Evolutionary conservation across 1,140 invertebrate species (phyloP).

Genomic region (Lutraria rhynchaena): DNA sequence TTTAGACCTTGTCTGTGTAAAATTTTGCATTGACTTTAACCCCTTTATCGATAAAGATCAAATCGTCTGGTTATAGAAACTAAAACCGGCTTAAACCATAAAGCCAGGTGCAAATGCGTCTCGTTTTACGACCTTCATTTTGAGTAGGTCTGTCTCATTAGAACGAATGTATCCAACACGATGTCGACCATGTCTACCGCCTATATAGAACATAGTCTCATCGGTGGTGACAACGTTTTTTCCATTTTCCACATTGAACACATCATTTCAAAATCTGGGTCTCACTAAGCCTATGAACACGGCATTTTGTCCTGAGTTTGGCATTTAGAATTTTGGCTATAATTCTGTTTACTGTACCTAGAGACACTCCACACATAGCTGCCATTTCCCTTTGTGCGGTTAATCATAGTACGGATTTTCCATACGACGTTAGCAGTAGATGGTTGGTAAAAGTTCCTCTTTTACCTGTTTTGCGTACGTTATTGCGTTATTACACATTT

Average conservation of each 20-base stretch:
- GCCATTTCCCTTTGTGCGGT: no score
- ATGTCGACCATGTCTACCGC: slow-evolving; percentile 1
- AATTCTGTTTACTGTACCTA: slow-evolving; percentile 22
- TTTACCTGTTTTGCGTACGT: no score
- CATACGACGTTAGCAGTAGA: no score
- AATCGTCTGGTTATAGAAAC: no score
- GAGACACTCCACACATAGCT: slow-evolving; percentile 20
- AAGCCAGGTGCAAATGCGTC: no score
- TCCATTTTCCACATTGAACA: slow-evolving; percentile 12
- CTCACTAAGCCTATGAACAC: no score
- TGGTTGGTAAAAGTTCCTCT: no score
- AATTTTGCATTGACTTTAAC: slow-evolving; percentile 7
- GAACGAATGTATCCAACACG: slow-evolving; percentile 1
- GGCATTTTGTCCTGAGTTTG: slow-evolving; percentile 28
- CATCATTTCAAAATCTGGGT: slow-evolving; percentile 25
- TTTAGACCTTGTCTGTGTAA: slow-evolving; percentile 1
- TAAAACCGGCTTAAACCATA: not conserved
- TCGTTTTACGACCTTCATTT: no score
- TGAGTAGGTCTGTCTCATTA: slow-evolving; percentile 9
- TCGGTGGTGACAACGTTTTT: slow-evolving; percentile 11
- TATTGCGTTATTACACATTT: no score
- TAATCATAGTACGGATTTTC: no score
- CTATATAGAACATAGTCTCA: slow-evolving; percentile 32
- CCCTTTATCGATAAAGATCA: not conserved
- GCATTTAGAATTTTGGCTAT: slow-evolving; percentile 26